phyloP scores from a whole-genome alignment of 2,113 vertebrate genomes.

The Manacus vitellinus region DNA sequence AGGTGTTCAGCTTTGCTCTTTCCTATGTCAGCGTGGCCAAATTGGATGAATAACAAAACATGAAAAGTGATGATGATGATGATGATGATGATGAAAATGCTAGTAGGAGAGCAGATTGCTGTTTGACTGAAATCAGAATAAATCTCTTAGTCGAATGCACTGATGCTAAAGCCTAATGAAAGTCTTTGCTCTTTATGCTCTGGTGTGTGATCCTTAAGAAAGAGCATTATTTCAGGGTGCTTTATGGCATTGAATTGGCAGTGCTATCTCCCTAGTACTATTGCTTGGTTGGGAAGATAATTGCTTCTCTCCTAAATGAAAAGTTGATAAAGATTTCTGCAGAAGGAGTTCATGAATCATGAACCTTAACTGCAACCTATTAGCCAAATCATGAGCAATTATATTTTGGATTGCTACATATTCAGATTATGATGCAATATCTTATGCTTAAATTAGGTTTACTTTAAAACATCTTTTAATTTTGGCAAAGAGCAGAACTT shows the following conservation, averaged over 20 bases:
- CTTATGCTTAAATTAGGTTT: not conserved
- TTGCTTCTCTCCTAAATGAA: not conserved
- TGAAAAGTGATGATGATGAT: not conserved
- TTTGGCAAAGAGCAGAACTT: not conserved
- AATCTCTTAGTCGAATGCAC: not conserved
- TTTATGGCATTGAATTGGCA: not conserved
- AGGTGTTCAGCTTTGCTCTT: constrained; percentile 25
- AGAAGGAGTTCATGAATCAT: not conserved
- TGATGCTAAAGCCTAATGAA: not conserved
- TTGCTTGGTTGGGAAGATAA: not conserved
- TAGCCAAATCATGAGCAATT: not conserved
- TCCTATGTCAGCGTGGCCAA: not conserved
- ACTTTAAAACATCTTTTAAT: not conserved
- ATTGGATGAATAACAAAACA: not conserved
- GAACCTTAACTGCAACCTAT: not conserved
- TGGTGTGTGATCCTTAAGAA: not conserved
- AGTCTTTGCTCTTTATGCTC: not conserved
- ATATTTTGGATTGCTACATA: not conserved
- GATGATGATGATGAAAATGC: not conserved
- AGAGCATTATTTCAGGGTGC: not conserved
- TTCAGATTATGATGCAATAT: not conserved
- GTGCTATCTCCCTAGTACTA: not conserved
- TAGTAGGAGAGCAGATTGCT: not conserved
- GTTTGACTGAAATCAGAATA: not conserved
- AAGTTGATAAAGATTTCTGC: not conserved